Conservation (phyloP, 1,140 invertebrate species). For the Alviniconcha marisindica region DNA sequence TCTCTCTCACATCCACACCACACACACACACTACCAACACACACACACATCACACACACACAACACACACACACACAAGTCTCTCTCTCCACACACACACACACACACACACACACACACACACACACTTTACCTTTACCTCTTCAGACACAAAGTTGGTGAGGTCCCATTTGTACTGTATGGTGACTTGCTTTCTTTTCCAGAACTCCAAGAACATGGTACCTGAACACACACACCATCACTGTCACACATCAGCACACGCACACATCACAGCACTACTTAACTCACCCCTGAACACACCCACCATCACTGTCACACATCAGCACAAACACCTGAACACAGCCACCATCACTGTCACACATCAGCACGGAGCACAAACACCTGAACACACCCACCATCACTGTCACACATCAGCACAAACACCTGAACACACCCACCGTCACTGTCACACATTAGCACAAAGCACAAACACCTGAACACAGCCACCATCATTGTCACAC, state of each 20-base stretch:
- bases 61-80: conserved; percentile 4
- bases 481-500: too few species aligned
- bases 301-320: too few species aligned
- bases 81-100: not conserved
- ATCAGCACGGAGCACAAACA: too few species aligned
- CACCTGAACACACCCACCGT: too few species aligned
- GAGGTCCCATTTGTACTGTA: conserved; percentile 83
- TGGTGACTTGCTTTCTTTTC: conserved; percentile 82
- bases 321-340: too few species aligned
- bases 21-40: conserved; percentile 4
- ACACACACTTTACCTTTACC: conserved; percentile 50
- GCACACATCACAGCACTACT: not conserved
- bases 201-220: conserved; percentile 95
- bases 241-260: too few species aligned
- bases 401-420: too few species aligned
- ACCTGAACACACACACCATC: conserved; percentile 60
- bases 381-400: too few species aligned
- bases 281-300: too few species aligned
- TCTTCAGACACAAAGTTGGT: conserved; percentile 78
- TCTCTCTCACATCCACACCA: not conserved
- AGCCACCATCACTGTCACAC: too few species aligned
- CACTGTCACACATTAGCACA: too few species aligned
- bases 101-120: not conserved
- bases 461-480: too few species aligned
- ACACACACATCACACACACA: not conserved